Evolutionary conservation across 2,888 invertebrate genomes (phyloP).

Genomic region (Belgica antarctica): DNA sequence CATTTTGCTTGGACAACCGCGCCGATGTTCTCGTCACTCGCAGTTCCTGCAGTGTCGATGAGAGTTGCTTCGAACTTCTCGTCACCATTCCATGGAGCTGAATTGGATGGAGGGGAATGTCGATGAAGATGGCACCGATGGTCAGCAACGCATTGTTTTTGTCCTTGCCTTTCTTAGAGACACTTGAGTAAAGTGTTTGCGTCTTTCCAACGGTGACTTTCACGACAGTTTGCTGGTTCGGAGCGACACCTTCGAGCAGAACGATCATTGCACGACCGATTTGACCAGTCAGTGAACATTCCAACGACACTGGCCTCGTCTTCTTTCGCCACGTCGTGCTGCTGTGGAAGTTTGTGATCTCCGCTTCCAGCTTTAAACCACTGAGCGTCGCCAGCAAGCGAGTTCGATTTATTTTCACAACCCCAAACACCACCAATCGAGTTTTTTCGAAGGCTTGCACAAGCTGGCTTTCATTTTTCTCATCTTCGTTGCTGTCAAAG

Average conservation of each 20-base stretch:
- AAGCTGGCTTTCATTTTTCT: slow-evolving; percentile 54
- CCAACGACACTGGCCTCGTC: slow-evolving; percentile 66
- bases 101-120: slow-evolving; percentile 97
- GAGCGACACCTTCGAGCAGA: slow-evolving; percentile 83
- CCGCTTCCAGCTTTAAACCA: slow-evolving; percentile 90
- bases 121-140: slow-evolving; percentile 86
- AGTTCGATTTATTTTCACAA: slow-evolving; percentile 81
- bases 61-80: slow-evolving; percentile 86
- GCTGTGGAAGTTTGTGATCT: slow-evolving; percentile 87
- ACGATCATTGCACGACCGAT: slow-evolving; percentile 90
- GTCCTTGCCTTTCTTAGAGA: slow-evolving; percentile 70
- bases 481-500: slow-evolving; percentile 57
- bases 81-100: slow-evolving; percentile 98
- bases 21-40: slow-evolving; percentile 78
- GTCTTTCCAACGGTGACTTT: slow-evolving; percentile 90
- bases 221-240: slow-evolving; percentile 90
- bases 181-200: slow-evolving; percentile 86
- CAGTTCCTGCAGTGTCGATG: slow-evolving; percentile 86
- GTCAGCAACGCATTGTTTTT: slow-evolving; percentile 79
- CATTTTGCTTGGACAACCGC: slow-evolving; percentile 66
- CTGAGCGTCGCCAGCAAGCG: slow-evolving; percentile 84
- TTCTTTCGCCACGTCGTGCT: slow-evolving; percentile 89
- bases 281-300: slow-evolving; percentile 83
- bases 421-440: slow-evolving; percentile 80
- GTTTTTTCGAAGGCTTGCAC: slow-evolving; percentile 62